phyloP scores from a whole-genome alignment of 2,113 vertebrate species.

The Percopsis transmontana region DNA sequence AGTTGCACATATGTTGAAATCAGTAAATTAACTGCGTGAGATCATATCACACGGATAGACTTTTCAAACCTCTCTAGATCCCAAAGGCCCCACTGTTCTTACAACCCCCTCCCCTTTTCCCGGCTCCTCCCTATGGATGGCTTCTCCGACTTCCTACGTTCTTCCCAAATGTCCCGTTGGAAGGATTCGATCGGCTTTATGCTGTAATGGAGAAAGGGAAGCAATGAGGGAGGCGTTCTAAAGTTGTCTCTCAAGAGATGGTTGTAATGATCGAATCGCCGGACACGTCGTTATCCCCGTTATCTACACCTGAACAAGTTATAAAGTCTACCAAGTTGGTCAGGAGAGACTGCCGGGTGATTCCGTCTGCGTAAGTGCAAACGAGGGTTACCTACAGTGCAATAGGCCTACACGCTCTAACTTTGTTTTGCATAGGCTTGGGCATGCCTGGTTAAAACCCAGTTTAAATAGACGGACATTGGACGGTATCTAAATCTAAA shows the following conservation, averaged over 20 bases:
- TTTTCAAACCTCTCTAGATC: constrained; percentile 15
- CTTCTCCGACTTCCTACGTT: constrained; percentile 26
- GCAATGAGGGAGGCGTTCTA: constrained; percentile 8
- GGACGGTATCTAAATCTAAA: too few relatives aligned
- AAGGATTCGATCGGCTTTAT: constrained; percentile 11
- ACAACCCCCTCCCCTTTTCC: constrained; percentile 45
- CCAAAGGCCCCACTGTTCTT: constrained; percentile 17
- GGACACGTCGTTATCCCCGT: constrained; percentile 55
- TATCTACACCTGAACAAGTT: constrained; percentile 50
- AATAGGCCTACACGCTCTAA: constrained; percentile 9
- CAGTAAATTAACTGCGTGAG: too few relatives aligned
- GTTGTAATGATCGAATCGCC: constrained; percentile 67
- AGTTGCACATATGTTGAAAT: too few relatives aligned
- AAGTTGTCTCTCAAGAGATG: constrained; percentile 39
- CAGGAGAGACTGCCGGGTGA: constrained; percentile 57
- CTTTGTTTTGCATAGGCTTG: too few relatives aligned
- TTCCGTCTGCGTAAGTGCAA: constrained; percentile 63
- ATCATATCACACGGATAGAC: too few relatives aligned
- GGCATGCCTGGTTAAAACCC: too few relatives aligned
- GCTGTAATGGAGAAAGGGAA: not conserved
- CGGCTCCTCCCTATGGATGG: constrained; percentile 62
- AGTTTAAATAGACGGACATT: too few relatives aligned
- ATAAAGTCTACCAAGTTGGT: constrained; percentile 3
- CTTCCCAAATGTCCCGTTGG: constrained; percentile 44
- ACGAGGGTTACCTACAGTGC: not conserved